A percentile compares a stretch with the other conserved stretches of the same genome.
Conservation (phyloP, 1,140 invertebrate genomes). For the Eciton burchellii region DNA sequence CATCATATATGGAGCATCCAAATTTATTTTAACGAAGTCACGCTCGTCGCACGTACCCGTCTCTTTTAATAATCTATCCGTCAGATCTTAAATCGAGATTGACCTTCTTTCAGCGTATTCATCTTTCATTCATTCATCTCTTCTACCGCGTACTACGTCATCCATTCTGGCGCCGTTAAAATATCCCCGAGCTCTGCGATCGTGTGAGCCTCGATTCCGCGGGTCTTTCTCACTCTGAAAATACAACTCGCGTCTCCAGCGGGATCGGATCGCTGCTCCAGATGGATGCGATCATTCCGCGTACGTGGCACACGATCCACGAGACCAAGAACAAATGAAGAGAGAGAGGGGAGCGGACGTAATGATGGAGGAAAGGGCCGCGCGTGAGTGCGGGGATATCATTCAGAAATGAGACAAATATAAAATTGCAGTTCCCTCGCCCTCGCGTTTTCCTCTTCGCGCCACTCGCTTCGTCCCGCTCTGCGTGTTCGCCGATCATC, state of each 20-base stretch:
- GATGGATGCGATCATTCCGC: conserved; percentile 10
- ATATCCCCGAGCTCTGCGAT: neutral
- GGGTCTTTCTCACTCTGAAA: neutral
- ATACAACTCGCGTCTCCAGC: neutral
- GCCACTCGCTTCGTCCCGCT: conserved; percentile 1
- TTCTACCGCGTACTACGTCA: too few relatives aligned
- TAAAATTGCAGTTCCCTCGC: conserved; percentile 31
- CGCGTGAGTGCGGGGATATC: conserved; percentile 15
- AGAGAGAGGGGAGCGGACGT: neutral
- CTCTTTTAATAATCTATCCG: neutral
- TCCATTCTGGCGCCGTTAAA: neutral
- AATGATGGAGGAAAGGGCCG: conserved; percentile 37
- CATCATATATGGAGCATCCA: neutral
- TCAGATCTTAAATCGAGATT: neutral
- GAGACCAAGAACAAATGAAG: conserved; percentile 2
- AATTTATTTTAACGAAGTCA: neutral
- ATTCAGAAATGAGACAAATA: conserved; percentile 13
- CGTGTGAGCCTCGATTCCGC: neutral
- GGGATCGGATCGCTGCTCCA: neutral
- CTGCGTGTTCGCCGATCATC: neutral
- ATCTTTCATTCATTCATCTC: too few relatives aligned
- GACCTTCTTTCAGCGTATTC: neutral
- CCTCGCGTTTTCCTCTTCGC: neutral
- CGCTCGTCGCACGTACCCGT: neutral
- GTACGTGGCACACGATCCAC: conserved; percentile 1